Conservation (phyloP, 2,888 invertebrate genomes). For the Eupsilia transversa region DNA sequence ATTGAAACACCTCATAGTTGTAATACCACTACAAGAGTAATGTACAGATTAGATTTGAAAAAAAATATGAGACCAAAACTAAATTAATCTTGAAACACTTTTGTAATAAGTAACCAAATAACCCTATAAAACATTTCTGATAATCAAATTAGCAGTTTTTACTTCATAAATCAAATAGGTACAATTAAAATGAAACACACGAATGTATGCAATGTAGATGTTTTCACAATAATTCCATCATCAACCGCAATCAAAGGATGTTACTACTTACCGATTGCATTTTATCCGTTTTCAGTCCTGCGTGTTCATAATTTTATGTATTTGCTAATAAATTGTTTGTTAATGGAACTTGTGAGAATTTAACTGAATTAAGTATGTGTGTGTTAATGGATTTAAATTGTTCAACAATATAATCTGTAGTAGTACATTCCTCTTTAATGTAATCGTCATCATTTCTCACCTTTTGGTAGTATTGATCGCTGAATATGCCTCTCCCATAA, state of each 20-base stretch:
- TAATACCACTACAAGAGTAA: background rate
- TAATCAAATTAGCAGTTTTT: background rate
- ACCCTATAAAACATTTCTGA: background rate
- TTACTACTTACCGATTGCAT: conserved; percentile 56
- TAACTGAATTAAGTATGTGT: background rate
- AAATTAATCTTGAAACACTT: background rate
- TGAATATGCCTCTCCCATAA: background rate
- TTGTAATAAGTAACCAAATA: background rate
- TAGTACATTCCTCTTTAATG: background rate
- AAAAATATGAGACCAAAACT: background rate
- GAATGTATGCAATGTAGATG: conserved; percentile 29
- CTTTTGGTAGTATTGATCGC: background rate
- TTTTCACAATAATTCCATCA: conserved; percentile 52
- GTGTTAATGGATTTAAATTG: conserved; percentile 4
- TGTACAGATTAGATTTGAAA: too few species aligned
- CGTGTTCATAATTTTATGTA: conserved; percentile 44
- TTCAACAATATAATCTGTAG: background rate
- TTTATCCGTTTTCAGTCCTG: conserved; percentile 48
- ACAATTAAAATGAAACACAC: conserved; percentile 33
- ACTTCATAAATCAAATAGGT: conserved; percentile 27
- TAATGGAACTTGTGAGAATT: conserved; percentile 31
- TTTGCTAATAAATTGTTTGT: conserved; percentile 35
- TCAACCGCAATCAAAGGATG: conserved; percentile 54
- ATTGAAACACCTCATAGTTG: background rate
- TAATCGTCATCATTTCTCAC: too few species aligned